These are phyloP conservation scores for Limenitis arthemis DNA, from an alignment of 2,888 invertebrate species.

Conservation along the genomic window DNA sequence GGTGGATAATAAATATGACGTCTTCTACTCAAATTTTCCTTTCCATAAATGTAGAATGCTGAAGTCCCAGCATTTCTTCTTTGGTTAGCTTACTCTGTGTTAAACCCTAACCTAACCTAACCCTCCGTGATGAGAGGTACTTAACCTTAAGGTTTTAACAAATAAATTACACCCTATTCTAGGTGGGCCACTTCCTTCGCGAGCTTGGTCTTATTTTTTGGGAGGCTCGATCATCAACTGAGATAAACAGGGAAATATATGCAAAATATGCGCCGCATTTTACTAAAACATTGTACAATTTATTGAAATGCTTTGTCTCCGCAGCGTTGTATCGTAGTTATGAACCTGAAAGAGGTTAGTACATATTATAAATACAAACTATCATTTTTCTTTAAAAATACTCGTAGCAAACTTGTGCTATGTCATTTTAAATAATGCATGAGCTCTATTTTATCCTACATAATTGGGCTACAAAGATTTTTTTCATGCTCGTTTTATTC, in stretches of 20 bases:
- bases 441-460: too few species aligned
- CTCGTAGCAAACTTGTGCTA: background rate
- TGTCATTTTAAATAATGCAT: too few species aligned
- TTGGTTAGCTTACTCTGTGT: too few species aligned
- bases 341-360: slow-evolving; percentile 44
- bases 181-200: slow-evolving; percentile 47
- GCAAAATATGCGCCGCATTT: slow-evolving; percentile 34
- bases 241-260: slow-evolving; percentile 8
- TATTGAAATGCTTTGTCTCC: slow-evolving; percentile 39
- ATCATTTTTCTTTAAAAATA: background rate
- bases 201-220: slow-evolving; percentile 48
- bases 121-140: too few species aligned
- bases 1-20: too few species aligned
- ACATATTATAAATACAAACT: background rate
- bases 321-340: slow-evolving; percentile 38
- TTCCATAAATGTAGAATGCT: too few species aligned
- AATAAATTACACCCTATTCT: slow-evolving; percentile 3
- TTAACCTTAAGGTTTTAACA: background rate
- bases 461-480: too few species aligned
- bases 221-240: slow-evolving; percentile 31
- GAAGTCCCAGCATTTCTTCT: too few species aligned
- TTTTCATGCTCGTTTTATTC: too few species aligned
- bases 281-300: slow-evolving; percentile 31
- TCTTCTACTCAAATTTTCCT: too few species aligned
- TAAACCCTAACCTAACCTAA: too few species aligned